Evolutionary conservation across 2,888 invertebrate species (phyloP), one percentile per base, ranked within the genome.

Genomic region (Tholera decimalis): DNA sequence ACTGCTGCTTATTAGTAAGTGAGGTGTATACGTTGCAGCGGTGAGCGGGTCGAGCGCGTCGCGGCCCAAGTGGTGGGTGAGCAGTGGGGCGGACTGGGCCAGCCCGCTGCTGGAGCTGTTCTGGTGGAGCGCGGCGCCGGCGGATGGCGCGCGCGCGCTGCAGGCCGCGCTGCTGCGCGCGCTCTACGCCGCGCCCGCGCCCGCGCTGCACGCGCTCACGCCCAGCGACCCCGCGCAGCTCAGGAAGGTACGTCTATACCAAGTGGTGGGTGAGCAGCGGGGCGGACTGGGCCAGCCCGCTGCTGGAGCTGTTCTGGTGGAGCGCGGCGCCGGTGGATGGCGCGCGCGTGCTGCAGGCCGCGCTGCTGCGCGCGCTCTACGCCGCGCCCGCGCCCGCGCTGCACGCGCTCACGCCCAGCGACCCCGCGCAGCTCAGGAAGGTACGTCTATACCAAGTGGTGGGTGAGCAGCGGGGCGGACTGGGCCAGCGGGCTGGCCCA

Each of bases 271-370:
- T 83, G 80, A 79, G 83, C 56, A 83, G 85, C 72, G 84, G 87
- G 59, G 86, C 85, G 67, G 92, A 90, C 83, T 91, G 91, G 89
- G 86, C 80, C 79, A 73, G 70, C 39, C 84, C 88, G 77, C 90
- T 94, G 79, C 86, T 87, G 80, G 91, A 92, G 83, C 84, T 93
- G 88, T 89, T 92, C 83, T 90, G 91, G 88, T 95, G 95, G 95
- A 88, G 89, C 51, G 88, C 85, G 30, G 80, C 85, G 39, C 88
- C 89, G 3, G 90, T 85, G 20, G 55, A 78, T 4, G 89, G 84
- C 59, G 82, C 83, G 51, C 89, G 90, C n/a, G 71, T 69, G 26
- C 84, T 92, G 79, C 92, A 91, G 86, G 87, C 91, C 0, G 54
- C 9, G 2, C 88, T 93, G 77, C 86, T 95, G 86, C 89, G 89